phyloP scores from a whole-genome alignment of 2,888 invertebrate genomes.

The Hypolimnas misippus region DNA sequence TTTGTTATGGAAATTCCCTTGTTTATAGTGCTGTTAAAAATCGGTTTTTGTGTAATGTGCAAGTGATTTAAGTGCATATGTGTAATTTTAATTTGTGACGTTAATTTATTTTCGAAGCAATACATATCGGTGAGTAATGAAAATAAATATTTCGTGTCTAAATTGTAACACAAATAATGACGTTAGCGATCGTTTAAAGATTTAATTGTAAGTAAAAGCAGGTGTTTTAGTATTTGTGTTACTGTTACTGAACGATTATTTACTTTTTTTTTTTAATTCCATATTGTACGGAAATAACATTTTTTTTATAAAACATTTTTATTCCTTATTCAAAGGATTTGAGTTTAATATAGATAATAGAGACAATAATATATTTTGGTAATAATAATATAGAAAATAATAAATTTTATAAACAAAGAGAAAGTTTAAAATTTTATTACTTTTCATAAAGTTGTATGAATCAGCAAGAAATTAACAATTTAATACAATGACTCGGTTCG shows the following conservation, averaged over 20 bases:
- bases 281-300: too few relatives aligned
- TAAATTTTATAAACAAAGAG: too few relatives aligned
- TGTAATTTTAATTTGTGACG: constrained; percentile 16
- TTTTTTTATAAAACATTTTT: too few relatives aligned
- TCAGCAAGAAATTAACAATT: too few relatives aligned
- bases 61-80: constrained; percentile 36
- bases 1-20: constrained; percentile 39
- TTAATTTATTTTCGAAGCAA: constrained; percentile 9
- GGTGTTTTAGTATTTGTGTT: background rate
- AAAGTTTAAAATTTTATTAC: too few relatives aligned
- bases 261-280: background rate
- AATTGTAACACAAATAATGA: constrained; percentile 6
- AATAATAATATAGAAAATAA: too few relatives aligned
- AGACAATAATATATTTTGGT: too few relatives aligned
- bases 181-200: constrained; percentile 1
- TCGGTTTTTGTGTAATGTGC: constrained; percentile 41
- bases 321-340: too few relatives aligned
- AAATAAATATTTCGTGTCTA: background rate
- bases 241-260: too few relatives aligned
- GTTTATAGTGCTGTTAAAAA: constrained; percentile 39
- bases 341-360: too few relatives aligned
- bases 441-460: too few relatives aligned
- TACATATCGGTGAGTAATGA: constrained; percentile 26
- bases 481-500: too few relatives aligned
- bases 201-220: constrained; percentile 4